Evolutionary conservation across 2,797 vertebrate genomes (phyloP).

Genomic region (Protosalanx chinensis): DNA sequence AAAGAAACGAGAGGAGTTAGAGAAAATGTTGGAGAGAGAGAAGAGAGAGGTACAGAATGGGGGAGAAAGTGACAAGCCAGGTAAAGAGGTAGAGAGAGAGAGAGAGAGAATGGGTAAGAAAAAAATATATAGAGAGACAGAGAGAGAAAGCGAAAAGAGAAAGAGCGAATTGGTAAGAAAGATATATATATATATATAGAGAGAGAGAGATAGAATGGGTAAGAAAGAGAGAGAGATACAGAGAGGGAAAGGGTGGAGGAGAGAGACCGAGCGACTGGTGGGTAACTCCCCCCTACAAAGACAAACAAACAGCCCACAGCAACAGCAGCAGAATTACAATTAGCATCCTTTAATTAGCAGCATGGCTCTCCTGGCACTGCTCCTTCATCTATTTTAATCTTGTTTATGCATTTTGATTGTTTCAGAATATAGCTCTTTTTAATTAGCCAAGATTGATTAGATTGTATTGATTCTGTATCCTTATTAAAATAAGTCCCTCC

Average conservation of each 20-base stretch:
- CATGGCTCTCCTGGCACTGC: conserved; percentile 56
- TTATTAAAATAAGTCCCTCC: conserved; percentile 66
- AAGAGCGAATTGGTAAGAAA: too few species aligned
- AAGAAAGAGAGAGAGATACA: too few species aligned
- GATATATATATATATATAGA: too few species aligned
- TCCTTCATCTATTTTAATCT: conserved; percentile 76
- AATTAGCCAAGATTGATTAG: conserved; percentile 75
- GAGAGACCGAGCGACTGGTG: conserved; percentile 31
- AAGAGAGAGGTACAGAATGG: too few species aligned
- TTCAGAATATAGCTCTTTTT: conserved; percentile 71
- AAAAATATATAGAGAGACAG: too few species aligned
- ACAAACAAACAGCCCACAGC: conserved; percentile 47
- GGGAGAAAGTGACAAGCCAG: too few species aligned
- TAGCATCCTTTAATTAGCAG: conserved; percentile 72
- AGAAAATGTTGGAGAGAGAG: too few species aligned
- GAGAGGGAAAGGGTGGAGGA: too few species aligned
- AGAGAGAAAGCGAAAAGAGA: not conserved
- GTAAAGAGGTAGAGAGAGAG: too few species aligned
- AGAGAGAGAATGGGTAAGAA: too few species aligned
- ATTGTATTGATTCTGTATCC: conserved; percentile 70
- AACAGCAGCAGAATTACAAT: conserved; percentile 67
- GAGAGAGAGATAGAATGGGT: not conserved
- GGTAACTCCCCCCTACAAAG: conserved; percentile 53
- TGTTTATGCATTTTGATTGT: conserved; percentile 74
- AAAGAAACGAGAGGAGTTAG: too few species aligned